Base-by-base conservation (phyloP, 2,888 invertebrate species). In the Metellina segmentata region DNA sequence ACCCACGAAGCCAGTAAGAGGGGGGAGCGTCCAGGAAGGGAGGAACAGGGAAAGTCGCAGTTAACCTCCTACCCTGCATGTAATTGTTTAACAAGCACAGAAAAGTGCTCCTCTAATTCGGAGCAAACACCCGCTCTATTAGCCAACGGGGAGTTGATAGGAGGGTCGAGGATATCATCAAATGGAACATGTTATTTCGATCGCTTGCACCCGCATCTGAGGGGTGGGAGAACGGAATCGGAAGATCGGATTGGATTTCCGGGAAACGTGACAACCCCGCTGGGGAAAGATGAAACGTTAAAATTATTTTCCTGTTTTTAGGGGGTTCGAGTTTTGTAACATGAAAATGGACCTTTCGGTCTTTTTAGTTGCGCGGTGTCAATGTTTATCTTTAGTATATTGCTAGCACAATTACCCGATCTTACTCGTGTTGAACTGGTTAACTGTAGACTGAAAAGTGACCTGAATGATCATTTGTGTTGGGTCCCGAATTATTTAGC, bases 21-120 rank as follows among this genome's bases (percentile, higher is more conserved):
- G n/a, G 11, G 51, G 19, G 51, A 34, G 48, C 13, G 20, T 7
- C 19, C n/a, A 49, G 53, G 11, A 9, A 81, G 69, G 48, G 34
- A 19, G 20, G 79, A 79, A 34, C 20, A 48, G 75, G 51, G 75
- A 75, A 74, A 75, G 70, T 61, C 61, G 61, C 85, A 85, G 74
- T 85, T 85, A 85, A 85, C 85, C 74, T 83, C 53, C 75, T 53
- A 85, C 16, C 52, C 85, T 51, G 48, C 20, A 61, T 20, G 78
- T 86, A 86, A 86, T 86, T 86, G 86, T 86, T 86, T 86, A 86
- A 86, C 85, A 85, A 90, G 90, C 81, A 90, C 75, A 74, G 81
- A 81, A 88, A 88, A 88, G 81, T 74, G 74, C 61, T 61, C 61
- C 85, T 85, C 78, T 79, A 81, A 85, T 85, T 85, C 81, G 75